Evolutionary conservation across 1,140 invertebrate genomes (phyloP), one percentile per base, ranked within the genome.

Genomic region (Leptinotarsa defecta): DNA sequence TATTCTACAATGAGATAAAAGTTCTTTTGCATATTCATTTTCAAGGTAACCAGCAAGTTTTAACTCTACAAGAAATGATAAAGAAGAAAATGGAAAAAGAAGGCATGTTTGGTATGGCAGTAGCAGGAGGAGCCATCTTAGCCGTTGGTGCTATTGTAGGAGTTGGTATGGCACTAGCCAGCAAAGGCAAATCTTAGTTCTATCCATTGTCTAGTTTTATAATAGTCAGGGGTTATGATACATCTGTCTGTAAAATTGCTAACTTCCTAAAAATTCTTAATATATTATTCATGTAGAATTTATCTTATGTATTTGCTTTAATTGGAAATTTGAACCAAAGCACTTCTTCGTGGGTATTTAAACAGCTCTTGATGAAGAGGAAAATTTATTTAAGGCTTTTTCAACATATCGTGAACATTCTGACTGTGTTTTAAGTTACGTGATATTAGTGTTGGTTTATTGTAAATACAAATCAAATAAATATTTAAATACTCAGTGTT

Each of bases 81-180:
- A 93, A 94, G 81, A 94, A 95, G 82, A 91, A 92, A 84, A 95
- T 96, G 92, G 94, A 95, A 83, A 94, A 94, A 87, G 95, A 97
- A 81, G 94, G 95, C 11, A 86, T 95, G 27, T 89, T 94, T 74
- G 95, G 95, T n/a, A 95, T 95, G 85, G 95, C 95, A 5, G 90
- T 96, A 49, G 93, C 94, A 61, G 93, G 94, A 71, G 94, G 94
- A 68, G 92, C 91, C 8, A 90, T 94, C 49, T 84, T 96, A 57
- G 94, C 92, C 19, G 81, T 96, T 49, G 95, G 94, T 22, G 92
- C 93, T 74, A 87, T 96, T 22, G 89, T 96, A 27, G 93, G 93
- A 17, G 87, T 96, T 1, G 94, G 93, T 68, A 89, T 96, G 34
- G 94, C 93, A 19, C 86, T 96, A 75, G 88, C 92, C 63, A 93